Conservation (phyloP, 2,113 vertebrate genomes). For the Myotis davidii region DNA sequence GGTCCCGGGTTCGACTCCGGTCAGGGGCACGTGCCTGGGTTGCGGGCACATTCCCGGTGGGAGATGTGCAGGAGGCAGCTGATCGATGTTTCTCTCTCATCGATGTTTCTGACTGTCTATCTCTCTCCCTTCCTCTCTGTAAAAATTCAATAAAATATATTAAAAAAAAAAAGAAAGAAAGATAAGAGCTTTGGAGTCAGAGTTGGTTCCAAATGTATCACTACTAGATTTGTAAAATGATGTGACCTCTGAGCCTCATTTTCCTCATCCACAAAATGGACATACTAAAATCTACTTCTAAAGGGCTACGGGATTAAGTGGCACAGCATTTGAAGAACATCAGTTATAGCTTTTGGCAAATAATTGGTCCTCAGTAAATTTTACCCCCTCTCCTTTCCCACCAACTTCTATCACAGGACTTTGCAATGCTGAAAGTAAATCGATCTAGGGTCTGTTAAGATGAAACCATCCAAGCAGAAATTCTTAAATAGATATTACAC, state of each 20-base stretch:
- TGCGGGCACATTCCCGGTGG: too few species aligned
- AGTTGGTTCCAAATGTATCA: not conserved
- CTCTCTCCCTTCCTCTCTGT: too few species aligned
- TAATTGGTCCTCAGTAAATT: conserved; percentile 17
- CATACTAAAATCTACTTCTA: not conserved
- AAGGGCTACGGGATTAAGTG: not conserved
- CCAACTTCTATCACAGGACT: not conserved
- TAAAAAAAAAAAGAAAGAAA: too few species aligned
- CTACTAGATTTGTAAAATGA: not conserved
- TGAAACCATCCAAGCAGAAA: conserved; percentile 10
- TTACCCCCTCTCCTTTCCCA: not conserved
- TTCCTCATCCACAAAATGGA: not conserved
- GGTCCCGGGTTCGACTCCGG: too few species aligned
- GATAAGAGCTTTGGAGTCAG: not conserved
- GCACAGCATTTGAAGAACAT: not conserved
- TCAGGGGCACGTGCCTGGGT: too few species aligned
- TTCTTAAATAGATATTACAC: not conserved
- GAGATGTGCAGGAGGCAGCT: too few species aligned
- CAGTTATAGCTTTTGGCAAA: conserved; percentile 28
- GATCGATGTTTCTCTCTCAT: too few species aligned
- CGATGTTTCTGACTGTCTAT: too few species aligned
- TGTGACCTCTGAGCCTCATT: not conserved
- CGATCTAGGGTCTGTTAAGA: not conserved
- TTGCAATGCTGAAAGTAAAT: not conserved
- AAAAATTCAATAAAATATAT: too few species aligned